Evolutionary conservation across 2,888 invertebrate species (phyloP).

Genomic region (Willowsia nigromaculata): DNA sequence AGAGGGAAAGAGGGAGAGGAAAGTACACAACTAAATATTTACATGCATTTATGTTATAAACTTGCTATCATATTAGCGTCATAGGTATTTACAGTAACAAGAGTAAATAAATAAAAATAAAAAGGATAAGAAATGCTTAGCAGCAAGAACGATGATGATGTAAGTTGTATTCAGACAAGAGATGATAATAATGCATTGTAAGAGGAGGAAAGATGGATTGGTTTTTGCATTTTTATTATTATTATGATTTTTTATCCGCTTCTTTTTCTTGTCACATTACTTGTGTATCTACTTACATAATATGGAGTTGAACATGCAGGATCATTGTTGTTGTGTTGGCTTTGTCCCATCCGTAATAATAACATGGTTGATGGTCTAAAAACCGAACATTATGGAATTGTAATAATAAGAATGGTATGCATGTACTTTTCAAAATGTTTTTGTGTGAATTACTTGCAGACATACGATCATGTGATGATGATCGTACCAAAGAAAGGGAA

Average conservation of each 20-base stretch:
- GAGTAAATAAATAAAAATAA: neutral
- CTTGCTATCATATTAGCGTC: neutral
- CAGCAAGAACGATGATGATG: neutral
- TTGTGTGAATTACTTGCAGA: constrained; percentile 25
- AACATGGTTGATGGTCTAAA: neutral
- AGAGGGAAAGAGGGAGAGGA: neutral
- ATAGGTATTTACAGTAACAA: neutral
- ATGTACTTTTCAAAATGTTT: neutral
- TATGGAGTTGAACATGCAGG: neutral
- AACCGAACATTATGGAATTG: neutral
- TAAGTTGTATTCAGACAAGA: neutral
- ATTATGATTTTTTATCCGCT: constrained; percentile 12
- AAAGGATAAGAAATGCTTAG: neutral
- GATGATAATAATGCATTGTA: neutral
- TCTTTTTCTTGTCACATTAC: constrained; percentile 42
- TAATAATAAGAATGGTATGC: constrained; percentile 24
- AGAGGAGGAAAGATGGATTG: constrained; percentile 66
- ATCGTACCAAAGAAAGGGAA: constrained; percentile 15
- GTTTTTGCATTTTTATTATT: constrained; percentile 59
- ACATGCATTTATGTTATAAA: neutral
- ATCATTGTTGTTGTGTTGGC: constrained; percentile 49
- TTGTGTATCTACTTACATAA: neutral
- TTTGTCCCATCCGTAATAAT: constrained; percentile 46
- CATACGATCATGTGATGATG: constrained; percentile 9
- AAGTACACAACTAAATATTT: neutral